A percentile compares a stretch with the other conserved stretches of the same genome.
Evolutionary conservation across 2,797 vertebrate species (phyloP).

Genomic region (Melopsittacus undulatus): DNA sequence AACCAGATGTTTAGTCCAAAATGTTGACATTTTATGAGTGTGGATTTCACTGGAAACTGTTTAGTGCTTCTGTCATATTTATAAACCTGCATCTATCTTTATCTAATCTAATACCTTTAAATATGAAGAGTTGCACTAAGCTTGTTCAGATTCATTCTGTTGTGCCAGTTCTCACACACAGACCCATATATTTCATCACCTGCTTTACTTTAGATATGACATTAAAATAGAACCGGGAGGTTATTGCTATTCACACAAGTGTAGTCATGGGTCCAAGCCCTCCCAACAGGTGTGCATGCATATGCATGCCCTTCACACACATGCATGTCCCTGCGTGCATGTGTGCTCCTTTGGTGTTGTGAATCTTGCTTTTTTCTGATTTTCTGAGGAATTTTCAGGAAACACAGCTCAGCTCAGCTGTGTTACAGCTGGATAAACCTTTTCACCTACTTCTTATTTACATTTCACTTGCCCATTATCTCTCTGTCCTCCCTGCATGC

Average conservation of each 20-base stretch:
- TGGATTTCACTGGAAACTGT: background rate
- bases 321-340: rapidly evolving
- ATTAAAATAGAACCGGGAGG: background rate
- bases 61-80: background rate
- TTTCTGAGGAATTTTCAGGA: background rate
- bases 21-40: background rate
- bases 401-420: background rate
- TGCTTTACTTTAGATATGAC: background rate
- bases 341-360: background rate
- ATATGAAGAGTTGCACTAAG: background rate
- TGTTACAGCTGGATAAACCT: background rate
- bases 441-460: background rate
- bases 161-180: background rate
- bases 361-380: background rate
- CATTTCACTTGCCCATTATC: background rate
- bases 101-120: background rate
- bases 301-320: background rate
- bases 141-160: background rate
- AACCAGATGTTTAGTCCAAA: background rate
- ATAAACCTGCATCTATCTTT: background rate
- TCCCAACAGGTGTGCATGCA: background rate
- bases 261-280: background rate
- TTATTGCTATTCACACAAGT: background rate
- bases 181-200: background rate
- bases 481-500: background rate